Percentiles rank a stretch among this genome's conserved stretches.
Evolutionary conservation across 2,888 invertebrate species (phyloP).

Genomic region (Andrena hattorfiana): DNA sequence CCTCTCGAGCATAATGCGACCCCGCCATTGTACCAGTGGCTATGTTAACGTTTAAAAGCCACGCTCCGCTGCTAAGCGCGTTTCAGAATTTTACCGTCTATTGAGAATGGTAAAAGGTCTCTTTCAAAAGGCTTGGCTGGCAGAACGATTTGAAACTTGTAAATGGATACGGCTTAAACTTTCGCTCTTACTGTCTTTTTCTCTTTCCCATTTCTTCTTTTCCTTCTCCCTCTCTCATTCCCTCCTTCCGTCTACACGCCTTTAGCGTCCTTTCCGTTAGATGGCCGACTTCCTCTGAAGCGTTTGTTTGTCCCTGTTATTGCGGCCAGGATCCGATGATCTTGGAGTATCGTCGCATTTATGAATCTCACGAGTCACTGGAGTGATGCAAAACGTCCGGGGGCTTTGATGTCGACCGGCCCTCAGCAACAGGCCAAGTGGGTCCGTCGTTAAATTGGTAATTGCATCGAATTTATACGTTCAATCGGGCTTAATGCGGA

Average conservation of each 20-base stretch:
- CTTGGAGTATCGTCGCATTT: slow-evolving; percentile 18
- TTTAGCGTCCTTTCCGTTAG: slow-evolving; percentile 32
- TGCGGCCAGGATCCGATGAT: slow-evolving; percentile 7
- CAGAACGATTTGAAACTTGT: slow-evolving; percentile 81
- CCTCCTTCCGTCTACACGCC: slow-evolving; percentile 4
- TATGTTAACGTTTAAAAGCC: slow-evolving; percentile 80
- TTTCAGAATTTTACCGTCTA: slow-evolving; percentile 79
- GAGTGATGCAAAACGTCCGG: slow-evolving; percentile 11
- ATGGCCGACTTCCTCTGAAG: slow-evolving; percentile 46
- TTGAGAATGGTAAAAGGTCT: slow-evolving; percentile 81
- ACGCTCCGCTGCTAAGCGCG: slow-evolving; percentile 71
- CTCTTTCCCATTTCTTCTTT: slow-evolving; percentile 40
- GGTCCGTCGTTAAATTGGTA: slow-evolving; percentile 22
- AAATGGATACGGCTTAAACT: slow-evolving; percentile 80
- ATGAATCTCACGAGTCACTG: slow-evolving; percentile 32
- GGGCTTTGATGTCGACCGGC: slow-evolving; percentile 34
- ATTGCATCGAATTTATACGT: slow-evolving; percentile 32
- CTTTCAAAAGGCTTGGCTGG: slow-evolving; percentile 76
- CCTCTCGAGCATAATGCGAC: slow-evolving; percentile 81
- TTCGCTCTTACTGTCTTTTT: slow-evolving; percentile 54
- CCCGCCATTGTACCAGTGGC: slow-evolving; percentile 76
- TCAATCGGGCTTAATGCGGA: slow-evolving; percentile 6
- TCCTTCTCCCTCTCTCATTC: slow-evolving; percentile 25
- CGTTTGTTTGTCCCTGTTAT: slow-evolving; percentile 56
- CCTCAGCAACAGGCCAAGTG: slow-evolving; percentile 23